Evolutionary conservation across 64 coral and sea anemone genomes (phyloP).

Genomic region (Acropora yongei): DNA sequence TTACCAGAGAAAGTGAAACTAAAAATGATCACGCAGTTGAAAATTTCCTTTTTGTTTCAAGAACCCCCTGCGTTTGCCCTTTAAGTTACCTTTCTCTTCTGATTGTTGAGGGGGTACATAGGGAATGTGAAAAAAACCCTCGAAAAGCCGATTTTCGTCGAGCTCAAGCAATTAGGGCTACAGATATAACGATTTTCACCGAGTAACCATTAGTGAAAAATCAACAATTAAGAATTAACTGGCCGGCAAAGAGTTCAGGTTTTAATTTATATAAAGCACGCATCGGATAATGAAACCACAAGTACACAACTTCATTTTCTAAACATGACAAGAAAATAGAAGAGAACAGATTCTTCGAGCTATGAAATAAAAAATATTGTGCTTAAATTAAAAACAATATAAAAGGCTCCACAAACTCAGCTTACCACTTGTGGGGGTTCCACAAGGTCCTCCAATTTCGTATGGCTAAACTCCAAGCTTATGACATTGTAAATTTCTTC

Average conservation of each 20-base stretch:
- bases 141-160: too few species aligned
- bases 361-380: background rate
- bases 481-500: constrained; percentile 95
- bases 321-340: background rate
- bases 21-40: background rate
- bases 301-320: background rate
- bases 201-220: constrained; percentile 13
- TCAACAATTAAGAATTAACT: constrained; percentile 41
- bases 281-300: background rate
- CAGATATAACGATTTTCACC: background rate
- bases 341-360: too few species aligned
- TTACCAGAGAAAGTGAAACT: background rate
- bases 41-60: background rate
- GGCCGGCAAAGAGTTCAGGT: background rate
- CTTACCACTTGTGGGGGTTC: constrained; percentile 91
- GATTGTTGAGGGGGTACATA: background rate
- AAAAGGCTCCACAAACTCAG: constrained; percentile 9
- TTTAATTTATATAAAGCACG: background rate
- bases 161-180: background rate
- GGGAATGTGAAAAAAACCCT: background rate
- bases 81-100: background rate
- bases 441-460: constrained; percentile 91
- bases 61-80: background rate
- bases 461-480: constrained; percentile 98
- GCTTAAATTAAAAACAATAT: background rate